Base-by-base conservation (phyloP, 2,797 vertebrate species). In the Sternotherus odoratus region DNA sequence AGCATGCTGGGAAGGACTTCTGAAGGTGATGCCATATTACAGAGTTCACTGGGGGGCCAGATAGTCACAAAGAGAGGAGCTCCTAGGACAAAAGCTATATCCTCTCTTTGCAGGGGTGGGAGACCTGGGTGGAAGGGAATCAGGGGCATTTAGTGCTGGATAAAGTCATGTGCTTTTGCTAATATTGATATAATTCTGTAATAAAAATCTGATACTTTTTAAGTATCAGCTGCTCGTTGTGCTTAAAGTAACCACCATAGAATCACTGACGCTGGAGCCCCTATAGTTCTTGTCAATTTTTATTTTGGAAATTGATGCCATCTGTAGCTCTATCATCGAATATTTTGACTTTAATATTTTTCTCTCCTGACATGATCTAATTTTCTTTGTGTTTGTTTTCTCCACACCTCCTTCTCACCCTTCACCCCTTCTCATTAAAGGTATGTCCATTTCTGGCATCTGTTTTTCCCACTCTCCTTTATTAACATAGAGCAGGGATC, bases 271-370 rank as follows among this genome's bases (percentile, higher is more conserved):
- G 80, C 13, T 57, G 23, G 63, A 2, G 0, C 1, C 83, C 24
- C 79, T 89, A 16, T 74, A 30, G 75, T 91, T 57, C n/a, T 53
- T 30, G 26, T 0, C 6, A 11, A 23, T 69, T 12, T 50, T 83
- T 46, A 48, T 79, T 92, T 90, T 66, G 49, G 66, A 28, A 72
- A 72, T 72, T 69, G 89, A 87, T 48, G 57, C 23, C 93, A 92
- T 90, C 92, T 93, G 88, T 50, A 79, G 69, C 30, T 50, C 88
- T 77, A 90, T 90, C 72, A 93, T 77, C 88, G 95, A 33, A 74
- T 90, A 53, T 90, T 91, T 95, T 82, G 90, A 90, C 50, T 88
- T 90, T 39, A 95, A 91, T 28, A 89, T 88, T 79, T 90, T 53
- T 24, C 83, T 94, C 50, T 69, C 94, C 43, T 83, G 49, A 50